phyloP scores from a whole-genome alignment of 2,113 vertebrate genomes.

The Chionis minor region DNA sequence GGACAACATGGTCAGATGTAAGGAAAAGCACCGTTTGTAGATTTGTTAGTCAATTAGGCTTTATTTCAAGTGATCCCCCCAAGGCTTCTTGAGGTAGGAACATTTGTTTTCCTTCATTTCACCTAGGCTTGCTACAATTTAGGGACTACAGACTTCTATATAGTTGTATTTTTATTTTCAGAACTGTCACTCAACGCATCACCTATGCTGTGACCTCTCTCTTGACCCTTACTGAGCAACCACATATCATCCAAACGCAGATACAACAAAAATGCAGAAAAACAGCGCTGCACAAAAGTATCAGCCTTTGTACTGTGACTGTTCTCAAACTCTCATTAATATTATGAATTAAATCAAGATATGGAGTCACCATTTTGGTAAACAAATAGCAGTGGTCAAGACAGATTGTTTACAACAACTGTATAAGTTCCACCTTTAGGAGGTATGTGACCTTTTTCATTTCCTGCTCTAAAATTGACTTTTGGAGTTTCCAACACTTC shows the following conservation, averaged over 20 bases:
- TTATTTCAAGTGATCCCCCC: slow-evolving; percentile 31
- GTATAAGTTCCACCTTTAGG: neutral
- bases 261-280: neutral
- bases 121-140: neutral
- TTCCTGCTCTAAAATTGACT: neutral
- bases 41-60: slow-evolving; percentile 55
- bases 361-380: slow-evolving; percentile 30
- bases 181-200: neutral
- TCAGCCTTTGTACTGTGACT: slow-evolving; percentile 17
- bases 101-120: slow-evolving; percentile 33
- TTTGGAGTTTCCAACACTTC: neutral
- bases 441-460: rapidly evolving
- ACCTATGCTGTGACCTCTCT: neutral
- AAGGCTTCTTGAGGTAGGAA: slow-evolving; percentile 37
- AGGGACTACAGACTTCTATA: neutral
- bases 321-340: slow-evolving; percentile 35
- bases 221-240: neutral
- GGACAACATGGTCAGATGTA: neutral
- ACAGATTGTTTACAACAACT: neutral
- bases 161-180: neutral
- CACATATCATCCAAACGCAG: neutral
- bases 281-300: slow-evolving; percentile 12
- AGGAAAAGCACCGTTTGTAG: slow-evolving; percentile 23
- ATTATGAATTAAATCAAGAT: slow-evolving; percentile 31
- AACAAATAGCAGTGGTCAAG: neutral